phyloP scores from a whole-genome alignment of 2,113 vertebrate genomes.

The Oreochromis tanganicae region DNA sequence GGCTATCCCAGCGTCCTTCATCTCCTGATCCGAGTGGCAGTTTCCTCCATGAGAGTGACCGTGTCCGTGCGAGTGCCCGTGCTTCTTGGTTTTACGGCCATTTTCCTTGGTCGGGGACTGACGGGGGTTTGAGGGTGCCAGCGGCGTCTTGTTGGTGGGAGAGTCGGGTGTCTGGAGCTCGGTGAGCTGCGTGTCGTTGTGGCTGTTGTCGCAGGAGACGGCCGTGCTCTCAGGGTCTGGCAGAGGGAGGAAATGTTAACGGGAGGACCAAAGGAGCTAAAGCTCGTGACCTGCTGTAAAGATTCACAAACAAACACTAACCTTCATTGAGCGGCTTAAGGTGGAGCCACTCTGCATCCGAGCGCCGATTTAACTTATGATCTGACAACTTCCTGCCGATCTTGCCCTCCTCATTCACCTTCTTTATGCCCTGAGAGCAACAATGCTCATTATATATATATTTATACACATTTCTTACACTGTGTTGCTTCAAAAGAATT shows the following conservation, averaged over 20 bases:
- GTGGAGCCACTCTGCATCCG: conserved; percentile 93
- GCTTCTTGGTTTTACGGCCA: conserved; percentile 71
- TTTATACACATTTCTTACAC: background rate
- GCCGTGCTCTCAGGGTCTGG: conserved; percentile 75
- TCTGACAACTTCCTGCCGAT: conserved; percentile 92
- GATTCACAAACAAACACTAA: background rate
- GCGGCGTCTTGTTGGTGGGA: conserved; percentile 74
- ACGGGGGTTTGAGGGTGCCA: conserved; percentile 51
- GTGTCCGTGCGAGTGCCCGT: conserved; percentile 79
- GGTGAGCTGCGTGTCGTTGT: conserved; percentile 86
- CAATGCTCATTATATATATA: background rate
- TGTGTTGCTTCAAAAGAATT: background rate
- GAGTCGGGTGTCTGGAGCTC: conserved; percentile 82
- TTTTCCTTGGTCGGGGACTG: conserved; percentile 34
- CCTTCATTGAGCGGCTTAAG: conserved; percentile 82
- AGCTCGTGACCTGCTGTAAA: background rate
- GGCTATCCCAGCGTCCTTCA: conserved; percentile 93
- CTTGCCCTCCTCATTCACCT: conserved; percentile 75
- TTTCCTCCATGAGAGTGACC: conserved; percentile 89
- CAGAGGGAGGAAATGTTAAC: background rate
- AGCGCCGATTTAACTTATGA: conserved; percentile 87
- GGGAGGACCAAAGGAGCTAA: background rate
- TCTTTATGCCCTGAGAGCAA: conserved; percentile 72
- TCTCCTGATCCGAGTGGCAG: conserved; percentile 94
- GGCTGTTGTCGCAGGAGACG: conserved; percentile 77